phyloP scores from a whole-genome alignment of 2,888 invertebrate species.

The Pachymerium ferrugineum region DNA sequence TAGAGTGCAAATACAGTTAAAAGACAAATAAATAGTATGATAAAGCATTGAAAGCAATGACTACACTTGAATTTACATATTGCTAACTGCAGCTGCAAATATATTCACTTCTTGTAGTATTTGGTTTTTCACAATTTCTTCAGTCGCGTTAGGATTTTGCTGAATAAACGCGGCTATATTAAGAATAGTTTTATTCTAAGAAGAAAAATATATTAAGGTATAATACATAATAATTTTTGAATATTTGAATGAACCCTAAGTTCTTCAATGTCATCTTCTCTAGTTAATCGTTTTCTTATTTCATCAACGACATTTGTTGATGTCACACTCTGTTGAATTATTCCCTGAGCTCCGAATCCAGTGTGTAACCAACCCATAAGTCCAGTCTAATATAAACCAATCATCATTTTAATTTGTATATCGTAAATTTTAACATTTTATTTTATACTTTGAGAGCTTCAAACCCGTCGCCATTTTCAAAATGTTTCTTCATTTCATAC shows the following conservation, averaged over 20 bases:
- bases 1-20: no score
- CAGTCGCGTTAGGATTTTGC: not conserved
- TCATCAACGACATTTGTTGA: not conserved
- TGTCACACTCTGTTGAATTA: constrained; percentile 4
- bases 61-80: not conserved
- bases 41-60: not conserved
- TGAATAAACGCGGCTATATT: not conserved
- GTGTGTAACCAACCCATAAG: constrained; percentile 22
- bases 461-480: constrained; percentile 3
- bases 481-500: constrained; percentile 28
- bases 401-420: not conserved
- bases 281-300: not conserved
- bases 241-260: not conserved
- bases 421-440: not conserved
- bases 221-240: not conserved
- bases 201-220: not conserved
- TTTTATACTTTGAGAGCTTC: constrained; percentile 20
- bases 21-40: not conserved
- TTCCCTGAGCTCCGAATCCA: constrained; percentile 7
- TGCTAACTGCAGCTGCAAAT: not conserved
- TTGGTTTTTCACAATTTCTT: not conserved
- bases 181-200: not conserved
- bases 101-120: not conserved
- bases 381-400: constrained; percentile 6
- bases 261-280: not conserved